phyloP scores from a whole-genome alignment of 1,140 invertebrate species.

The Ceratosolen solmsi region DNA sequence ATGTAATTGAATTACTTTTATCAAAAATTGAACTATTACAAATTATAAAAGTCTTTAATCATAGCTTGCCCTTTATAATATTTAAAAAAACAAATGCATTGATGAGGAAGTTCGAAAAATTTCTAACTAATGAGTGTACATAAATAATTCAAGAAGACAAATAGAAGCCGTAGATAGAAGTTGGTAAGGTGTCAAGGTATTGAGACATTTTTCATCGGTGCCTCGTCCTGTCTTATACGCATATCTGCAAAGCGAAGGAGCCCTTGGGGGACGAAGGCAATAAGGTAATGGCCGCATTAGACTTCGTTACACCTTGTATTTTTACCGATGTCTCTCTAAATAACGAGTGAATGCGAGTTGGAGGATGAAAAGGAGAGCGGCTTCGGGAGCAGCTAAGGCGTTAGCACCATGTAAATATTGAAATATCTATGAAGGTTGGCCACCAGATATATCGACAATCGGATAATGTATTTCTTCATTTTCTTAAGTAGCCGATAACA shows the following conservation, averaged over 20 bases:
- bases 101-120: no score
- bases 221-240: neutral
- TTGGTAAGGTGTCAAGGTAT: slow-evolving; percentile 6
- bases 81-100: no score
- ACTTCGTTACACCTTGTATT: slow-evolving; percentile 34
- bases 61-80: no score
- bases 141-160: no score
- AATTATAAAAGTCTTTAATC: no score
- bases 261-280: slow-evolving; percentile 37
- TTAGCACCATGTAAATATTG: slow-evolving; percentile 32
- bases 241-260: slow-evolving; percentile 12
- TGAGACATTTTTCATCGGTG: slow-evolving; percentile 17
- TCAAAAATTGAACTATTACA: no score
- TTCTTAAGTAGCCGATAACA: slow-evolving; percentile 21
- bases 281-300: slow-evolving; percentile 42
- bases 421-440: slow-evolving; percentile 37
- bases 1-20: no score
- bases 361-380: neutral
- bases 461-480: slow-evolving; percentile 47
- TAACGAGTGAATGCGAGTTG: slow-evolving; percentile 20
- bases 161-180: no score
- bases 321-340: slow-evolving; percentile 33
- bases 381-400: no score
- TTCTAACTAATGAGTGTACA: no score
- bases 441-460: neutral